phyloP scores from a whole-genome alignment of 2,113 vertebrate species.

The Notothenia coriiceps region DNA sequence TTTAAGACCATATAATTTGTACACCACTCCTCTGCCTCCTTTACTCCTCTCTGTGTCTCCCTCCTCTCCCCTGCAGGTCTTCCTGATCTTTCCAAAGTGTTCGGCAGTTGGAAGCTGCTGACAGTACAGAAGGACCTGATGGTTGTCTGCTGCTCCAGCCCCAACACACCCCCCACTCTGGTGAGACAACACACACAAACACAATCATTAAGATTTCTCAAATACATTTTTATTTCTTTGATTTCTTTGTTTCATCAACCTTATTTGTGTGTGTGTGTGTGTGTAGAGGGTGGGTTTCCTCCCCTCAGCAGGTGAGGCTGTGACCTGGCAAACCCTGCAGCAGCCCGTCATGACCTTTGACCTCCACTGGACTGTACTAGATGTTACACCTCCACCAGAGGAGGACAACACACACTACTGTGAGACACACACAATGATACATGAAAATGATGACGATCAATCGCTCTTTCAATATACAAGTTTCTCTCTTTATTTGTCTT shows the following conservation, averaged over 20 bases:
- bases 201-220: not conserved
- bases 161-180: conserved; percentile 83
- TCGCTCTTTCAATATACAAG: not conserved
- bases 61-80: conserved; percentile 31
- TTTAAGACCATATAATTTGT: no score
- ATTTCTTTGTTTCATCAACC: no score
- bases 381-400: conserved; percentile 73
- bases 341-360: conserved; percentile 71
- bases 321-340: conserved; percentile 81
- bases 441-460: not conserved
- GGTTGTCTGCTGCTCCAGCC: conserved; percentile 85
- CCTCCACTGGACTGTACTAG: conserved; percentile 84
- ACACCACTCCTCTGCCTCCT: not conserved
- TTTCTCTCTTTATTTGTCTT: conserved; percentile 1
- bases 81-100: conserved; percentile 39
- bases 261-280: conserved; percentile 6
- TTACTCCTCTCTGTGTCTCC: no score
- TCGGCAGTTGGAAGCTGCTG: conserved; percentile 83
- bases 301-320: conserved; percentile 59
- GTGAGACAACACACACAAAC: conserved; percentile 60
- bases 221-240: no score
- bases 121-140: conserved; percentile 84
- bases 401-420: conserved; percentile 81
- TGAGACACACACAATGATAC: conserved; percentile 58
- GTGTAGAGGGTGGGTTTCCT: conserved; percentile 83